phyloP scores from a whole-genome alignment of 2,113 vertebrate species.

The Micronycteris hirsuta region DNA sequence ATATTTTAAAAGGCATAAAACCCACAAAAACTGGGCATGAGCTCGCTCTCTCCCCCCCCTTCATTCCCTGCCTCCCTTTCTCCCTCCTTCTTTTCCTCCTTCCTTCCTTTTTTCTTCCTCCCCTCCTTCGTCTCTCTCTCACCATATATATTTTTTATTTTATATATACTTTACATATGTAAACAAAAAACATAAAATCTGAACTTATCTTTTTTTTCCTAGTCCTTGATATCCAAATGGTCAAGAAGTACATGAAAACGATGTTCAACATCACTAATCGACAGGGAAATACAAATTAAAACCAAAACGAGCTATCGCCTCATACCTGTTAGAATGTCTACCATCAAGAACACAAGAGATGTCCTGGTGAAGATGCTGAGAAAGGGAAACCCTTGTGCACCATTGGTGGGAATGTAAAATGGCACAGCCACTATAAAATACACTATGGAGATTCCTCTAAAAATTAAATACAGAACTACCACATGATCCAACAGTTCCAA shows the following conservation, averaged over 20 bases:
- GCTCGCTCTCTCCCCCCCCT: fast-evolving
- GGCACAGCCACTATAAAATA: background rate
- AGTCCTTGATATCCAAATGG: background rate
- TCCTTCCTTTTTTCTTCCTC: background rate
- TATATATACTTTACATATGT: background rate
- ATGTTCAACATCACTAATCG: background rate
- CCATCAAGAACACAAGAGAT: background rate
- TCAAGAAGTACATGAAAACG: background rate
- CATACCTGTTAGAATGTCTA: background rate
- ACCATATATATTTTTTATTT: background rate
- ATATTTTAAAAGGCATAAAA: background rate
- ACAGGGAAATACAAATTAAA: background rate
- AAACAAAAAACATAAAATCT: background rate
- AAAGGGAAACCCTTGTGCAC: background rate
- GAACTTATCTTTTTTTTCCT: background rate
- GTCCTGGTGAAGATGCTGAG: background rate
- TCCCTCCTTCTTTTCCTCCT: background rate
- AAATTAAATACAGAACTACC: background rate
- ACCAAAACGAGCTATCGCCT: background rate
- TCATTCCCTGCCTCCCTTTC: no score
- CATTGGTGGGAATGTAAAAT: background rate
- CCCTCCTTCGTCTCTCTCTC: background rate
- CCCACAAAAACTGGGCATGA: background rate
- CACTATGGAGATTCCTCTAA: background rate
- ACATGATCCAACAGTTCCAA: background rate